These are phyloP conservation scores for Saimiri boliviensis DNA, from an alignment of 2,113 vertebrate genomes.

Conservation along the genomic window DNA sequence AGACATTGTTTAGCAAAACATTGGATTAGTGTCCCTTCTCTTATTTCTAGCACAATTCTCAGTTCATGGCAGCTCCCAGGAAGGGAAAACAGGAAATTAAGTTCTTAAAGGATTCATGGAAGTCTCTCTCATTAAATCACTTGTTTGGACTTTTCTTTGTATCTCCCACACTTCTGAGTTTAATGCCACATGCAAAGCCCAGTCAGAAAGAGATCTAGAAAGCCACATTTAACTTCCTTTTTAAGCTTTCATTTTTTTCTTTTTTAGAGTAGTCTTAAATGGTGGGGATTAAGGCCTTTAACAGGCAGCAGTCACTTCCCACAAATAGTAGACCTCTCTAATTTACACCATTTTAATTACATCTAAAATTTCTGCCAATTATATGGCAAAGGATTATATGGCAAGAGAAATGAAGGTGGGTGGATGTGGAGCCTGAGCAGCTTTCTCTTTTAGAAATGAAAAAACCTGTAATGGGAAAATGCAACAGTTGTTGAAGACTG, in stretches of 20 bases:
- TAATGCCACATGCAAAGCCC: constrained; percentile 40
- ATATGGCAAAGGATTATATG: constrained; percentile 60
- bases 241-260: neutral
- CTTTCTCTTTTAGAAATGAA: constrained; percentile 71
- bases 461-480: constrained; percentile 75
- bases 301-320: constrained; percentile 50
- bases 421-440: neutral
- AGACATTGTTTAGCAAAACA: constrained; percentile 13
- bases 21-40: neutral
- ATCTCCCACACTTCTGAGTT: neutral
- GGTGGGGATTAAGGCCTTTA: constrained; percentile 50
- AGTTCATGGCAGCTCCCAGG: neutral
- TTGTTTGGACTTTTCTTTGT: neutral
- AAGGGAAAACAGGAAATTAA: constrained; percentile 45
- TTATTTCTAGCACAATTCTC: neutral
- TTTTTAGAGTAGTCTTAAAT: constrained; percentile 47
- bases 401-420: neutral
- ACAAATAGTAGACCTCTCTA: constrained; percentile 65
- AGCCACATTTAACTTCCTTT: constrained; percentile 33
- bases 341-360: constrained; percentile 78
- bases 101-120: constrained; percentile 27
- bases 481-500: constrained; percentile 77
- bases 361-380: constrained; percentile 73
- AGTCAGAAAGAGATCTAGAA: constrained; percentile 34
- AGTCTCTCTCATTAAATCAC: constrained; percentile 33